Evolutionary conservation across 2,888 invertebrate species (phyloP).

Genomic region (Lamellibrachia columna): DNA sequence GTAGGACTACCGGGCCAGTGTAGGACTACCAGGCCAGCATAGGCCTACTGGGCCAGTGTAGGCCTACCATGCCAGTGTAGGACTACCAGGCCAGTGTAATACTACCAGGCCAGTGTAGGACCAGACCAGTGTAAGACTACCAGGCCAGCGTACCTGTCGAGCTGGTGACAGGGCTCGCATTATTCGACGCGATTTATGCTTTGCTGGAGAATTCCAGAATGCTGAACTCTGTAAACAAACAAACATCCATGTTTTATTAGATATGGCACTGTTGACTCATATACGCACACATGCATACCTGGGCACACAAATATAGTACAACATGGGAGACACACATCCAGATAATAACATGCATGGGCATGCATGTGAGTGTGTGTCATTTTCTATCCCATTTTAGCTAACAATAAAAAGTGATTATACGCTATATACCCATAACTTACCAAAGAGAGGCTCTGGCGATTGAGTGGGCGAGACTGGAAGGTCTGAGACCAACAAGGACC

Average conservation of each 20-base stretch:
- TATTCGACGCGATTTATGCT: constrained; percentile 52
- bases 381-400: not conserved
- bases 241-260: constrained; percentile 1
- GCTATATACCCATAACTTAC: constrained; percentile 47
- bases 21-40: not conserved
- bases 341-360: not conserved
- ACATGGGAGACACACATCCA: not conserved
- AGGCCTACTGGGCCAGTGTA: constrained; percentile 35
- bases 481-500: constrained; percentile 24
- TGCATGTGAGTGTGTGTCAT: not conserved
- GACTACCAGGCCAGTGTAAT: not conserved
- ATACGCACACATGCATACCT: not conserved
- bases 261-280: not conserved
- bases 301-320: not conserved
- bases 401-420: constrained; percentile 18
- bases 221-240: constrained; percentile 57
- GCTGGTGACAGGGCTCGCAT: constrained; percentile 53
- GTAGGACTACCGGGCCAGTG: too few relatives aligned
- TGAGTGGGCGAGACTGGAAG: constrained; percentile 57
- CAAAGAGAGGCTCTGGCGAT: constrained; percentile 62
- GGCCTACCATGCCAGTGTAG: not conserved
- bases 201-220: constrained; percentile 73
- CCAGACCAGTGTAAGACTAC: not conserved
- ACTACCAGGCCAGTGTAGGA: too few relatives aligned
- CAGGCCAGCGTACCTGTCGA: constrained; percentile 48